Evolutionary conservation across 2,797 vertebrate species (phyloP).

Genomic region (Garrulus glandarius): DNA sequence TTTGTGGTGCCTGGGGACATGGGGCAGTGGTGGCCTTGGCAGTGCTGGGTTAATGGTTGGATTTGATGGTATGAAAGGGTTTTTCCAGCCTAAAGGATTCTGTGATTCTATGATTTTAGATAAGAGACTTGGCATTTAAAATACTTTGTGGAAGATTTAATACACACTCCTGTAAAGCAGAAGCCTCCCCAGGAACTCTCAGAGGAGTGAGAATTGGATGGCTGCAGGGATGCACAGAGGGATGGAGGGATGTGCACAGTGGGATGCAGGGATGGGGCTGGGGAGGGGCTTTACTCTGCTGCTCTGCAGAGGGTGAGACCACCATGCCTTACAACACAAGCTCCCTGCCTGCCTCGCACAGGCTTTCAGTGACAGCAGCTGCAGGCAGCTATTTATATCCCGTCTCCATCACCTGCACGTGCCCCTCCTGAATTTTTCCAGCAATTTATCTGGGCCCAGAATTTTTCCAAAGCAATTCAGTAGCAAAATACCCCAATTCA

Average conservation of each 20-base stretch:
- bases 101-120: neutral
- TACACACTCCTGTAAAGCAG: neutral
- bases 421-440: neutral
- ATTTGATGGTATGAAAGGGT: neutral
- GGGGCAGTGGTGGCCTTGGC: neutral
- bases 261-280: neutral
- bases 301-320: neutral
- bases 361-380: neutral
- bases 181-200: neutral
- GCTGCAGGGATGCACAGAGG: neutral
- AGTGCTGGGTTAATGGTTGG: neutral
- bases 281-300: neutral
- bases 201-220: rapidly evolving
- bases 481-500: neutral
- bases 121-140: neutral
- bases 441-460: neutral
- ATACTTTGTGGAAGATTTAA: neutral
- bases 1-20: neutral
- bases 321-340: rapidly evolving
- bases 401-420: neutral
- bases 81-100: neutral
- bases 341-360: rapidly evolving
- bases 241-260: neutral
- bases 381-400: constrained; percentile 3
- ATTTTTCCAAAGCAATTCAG: neutral